Base-by-base conservation (phyloP, 2,113 vertebrate genomes). In the Euleptes europaea region DNA sequence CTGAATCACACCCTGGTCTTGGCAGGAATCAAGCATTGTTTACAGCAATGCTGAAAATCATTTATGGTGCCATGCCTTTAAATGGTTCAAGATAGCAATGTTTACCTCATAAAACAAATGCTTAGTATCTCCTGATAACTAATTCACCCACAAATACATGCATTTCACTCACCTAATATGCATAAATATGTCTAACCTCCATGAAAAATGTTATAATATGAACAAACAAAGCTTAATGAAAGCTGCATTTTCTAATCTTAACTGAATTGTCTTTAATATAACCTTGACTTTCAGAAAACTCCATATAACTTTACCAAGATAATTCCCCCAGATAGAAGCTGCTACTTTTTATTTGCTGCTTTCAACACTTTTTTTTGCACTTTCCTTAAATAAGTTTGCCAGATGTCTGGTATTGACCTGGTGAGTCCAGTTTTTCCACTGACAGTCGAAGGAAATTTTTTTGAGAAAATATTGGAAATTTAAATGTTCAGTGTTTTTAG, bases 81-180 rank as follows among this genome's bases (percentile, higher is more conserved):
- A 91, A 89, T 85, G n/a, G n/a, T 81, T 66, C 69, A 90, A 90
- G 47, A 93, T 93, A 94, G 65, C 63, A 85, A 69, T 65, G 60
- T 90, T 92, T 91, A 88, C 75, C 74, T 93, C 82, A 90, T 94
- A 90, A 94, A 95, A 88, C 47, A 92, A 94, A 94, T 89, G 51
- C 57, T 91, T 88, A 90, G 4, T 80, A 49, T 84, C 75, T 83
- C 92, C 88, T 90, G 65, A 90, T 89, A 88, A 92, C 51, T 76
- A 88, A 66, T 83, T 90, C 80, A 75, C 13, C 78, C 69, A 84
- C 80, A 92, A 90, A 89, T 44, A 17, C 1, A 44, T 71, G 44
- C 0, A 8, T 91, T 92, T 44, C 47, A 28, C 26, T 83, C 83
- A 35, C 21, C 71, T 92, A 88, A 90, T 80, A 42, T n/a, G 26